Evolutionary conservation across 2,797 vertebrate genomes (phyloP).

Genomic region (Heteromormyrus szaboi): DNA sequence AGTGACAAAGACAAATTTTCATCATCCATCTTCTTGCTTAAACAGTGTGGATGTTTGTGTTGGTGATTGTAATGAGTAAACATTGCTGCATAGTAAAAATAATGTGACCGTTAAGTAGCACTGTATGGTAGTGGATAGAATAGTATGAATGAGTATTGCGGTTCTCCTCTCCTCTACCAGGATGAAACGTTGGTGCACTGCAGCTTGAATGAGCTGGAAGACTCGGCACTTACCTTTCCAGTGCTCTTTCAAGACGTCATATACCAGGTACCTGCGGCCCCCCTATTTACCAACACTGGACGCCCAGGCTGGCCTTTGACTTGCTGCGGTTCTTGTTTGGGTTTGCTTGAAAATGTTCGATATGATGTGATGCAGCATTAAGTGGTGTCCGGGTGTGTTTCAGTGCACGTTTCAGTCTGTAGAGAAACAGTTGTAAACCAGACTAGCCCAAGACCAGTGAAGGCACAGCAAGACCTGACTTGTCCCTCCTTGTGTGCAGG

Average conservation of each 20-base stretch:
- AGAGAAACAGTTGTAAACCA: constrained; percentile 19
- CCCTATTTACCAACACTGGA: neutral
- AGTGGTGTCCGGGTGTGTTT: neutral
- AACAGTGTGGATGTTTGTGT: neutral
- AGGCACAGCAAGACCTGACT: neutral
- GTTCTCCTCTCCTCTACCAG: constrained; percentile 41
- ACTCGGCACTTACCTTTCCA: constrained; percentile 68
- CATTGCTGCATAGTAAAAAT: neutral
- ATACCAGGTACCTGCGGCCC: constrained; percentile 68
- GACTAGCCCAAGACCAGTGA: neutral
- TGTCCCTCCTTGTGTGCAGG: constrained; percentile 51
- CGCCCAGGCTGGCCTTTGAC: neutral
- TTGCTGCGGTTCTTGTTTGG: neutral
- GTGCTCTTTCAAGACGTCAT: constrained; percentile 75
- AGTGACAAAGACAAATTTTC: neutral
- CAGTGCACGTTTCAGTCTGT: constrained; percentile 26
- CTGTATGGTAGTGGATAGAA: neutral
- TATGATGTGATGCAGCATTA: neutral
- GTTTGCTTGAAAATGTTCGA: neutral
- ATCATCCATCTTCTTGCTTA: neutral
- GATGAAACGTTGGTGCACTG: constrained; percentile 85
- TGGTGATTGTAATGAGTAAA: neutral
- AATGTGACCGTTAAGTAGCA: neutral
- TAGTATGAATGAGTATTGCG: neutral
- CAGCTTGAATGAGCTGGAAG: constrained; percentile 74